A percentile compares a stretch with the other conserved stretches of the same genome.
Conservation (phyloP, 2,888 invertebrate genomes). For the Amaurobius ferox region DNA sequence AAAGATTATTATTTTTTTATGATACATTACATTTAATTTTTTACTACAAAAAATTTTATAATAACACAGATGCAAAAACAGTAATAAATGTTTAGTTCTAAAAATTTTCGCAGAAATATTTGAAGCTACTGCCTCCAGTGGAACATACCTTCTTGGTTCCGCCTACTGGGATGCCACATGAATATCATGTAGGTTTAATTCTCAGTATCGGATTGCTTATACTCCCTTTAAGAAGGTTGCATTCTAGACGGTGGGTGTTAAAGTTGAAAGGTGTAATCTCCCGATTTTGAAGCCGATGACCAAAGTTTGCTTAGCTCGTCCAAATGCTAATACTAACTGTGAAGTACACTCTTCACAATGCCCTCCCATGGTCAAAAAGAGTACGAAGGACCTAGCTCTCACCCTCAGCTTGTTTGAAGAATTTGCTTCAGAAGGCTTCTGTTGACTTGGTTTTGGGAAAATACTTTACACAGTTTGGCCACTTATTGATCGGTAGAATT, state of each 20-base stretch:
- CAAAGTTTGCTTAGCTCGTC: constrained; percentile 45
- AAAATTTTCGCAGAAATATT: too few relatives aligned
- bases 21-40: too few relatives aligned
- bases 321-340: constrained; percentile 51
- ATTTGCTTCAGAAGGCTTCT: constrained; percentile 20
- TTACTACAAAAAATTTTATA: too few relatives aligned
- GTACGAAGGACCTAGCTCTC: constrained; percentile 26
- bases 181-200: constrained; percentile 17
- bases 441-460: constrained; percentile 30
- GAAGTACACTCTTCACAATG: constrained; percentile 33
- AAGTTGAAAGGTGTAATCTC: constrained; percentile 59
- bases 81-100: too few relatives aligned
- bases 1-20: too few relatives aligned
- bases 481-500: constrained; percentile 40
- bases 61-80: too few relatives aligned
- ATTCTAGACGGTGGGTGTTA: constrained; percentile 37
- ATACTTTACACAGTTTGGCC: constrained; percentile 60
- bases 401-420: constrained; percentile 10
- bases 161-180: constrained; percentile 18
- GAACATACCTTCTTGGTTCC: too few relatives aligned
- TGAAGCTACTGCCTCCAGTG: too few relatives aligned
- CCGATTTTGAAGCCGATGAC: constrained; percentile 39
- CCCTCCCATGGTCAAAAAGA: constrained; percentile 50
- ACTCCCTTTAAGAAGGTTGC: constrained; percentile 19
- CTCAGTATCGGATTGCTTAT: neutral